phyloP scores from a whole-genome alignment of 2,113 vertebrate species.

The Camelus dromedarius region DNA sequence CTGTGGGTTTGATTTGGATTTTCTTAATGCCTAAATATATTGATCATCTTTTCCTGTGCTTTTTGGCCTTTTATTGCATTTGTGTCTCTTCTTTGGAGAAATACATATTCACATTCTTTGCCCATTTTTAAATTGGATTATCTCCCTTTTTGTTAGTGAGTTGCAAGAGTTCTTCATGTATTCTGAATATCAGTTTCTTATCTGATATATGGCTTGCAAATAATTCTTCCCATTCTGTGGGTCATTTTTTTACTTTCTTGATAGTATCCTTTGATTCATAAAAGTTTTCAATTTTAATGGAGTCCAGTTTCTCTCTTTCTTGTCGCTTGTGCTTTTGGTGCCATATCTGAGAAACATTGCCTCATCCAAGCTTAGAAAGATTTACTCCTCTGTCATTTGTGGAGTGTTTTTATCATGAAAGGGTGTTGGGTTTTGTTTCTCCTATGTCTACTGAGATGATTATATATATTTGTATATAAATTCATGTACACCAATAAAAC shows the following conservation, averaged over 20 bases:
- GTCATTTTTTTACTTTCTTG: not conserved
- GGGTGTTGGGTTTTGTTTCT: not conserved
- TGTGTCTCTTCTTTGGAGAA: not conserved
- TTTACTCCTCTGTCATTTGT: not conserved
- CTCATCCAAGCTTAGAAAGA: not conserved
- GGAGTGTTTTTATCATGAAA: slow-evolving; percentile 18
- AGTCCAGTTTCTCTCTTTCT: not conserved
- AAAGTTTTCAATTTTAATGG: not conserved
- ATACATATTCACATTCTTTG: not conserved
- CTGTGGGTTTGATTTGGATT: not conserved
- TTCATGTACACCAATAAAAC: not conserved
- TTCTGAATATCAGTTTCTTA: not conserved
- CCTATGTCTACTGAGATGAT: not conserved
- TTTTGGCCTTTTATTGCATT: not conserved
- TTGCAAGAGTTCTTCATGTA: not conserved
- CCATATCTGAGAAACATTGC: not conserved
- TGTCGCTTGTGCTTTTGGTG: not conserved
- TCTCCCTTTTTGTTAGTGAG: not conserved
- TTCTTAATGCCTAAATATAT: not conserved
- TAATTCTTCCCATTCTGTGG: not conserved
- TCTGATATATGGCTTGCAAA: not conserved
- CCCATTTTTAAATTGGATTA: not conserved
- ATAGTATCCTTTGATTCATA: not conserved
- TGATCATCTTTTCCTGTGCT: not conserved
- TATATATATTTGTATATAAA: not conserved